Evolutionary conservation across 2,888 invertebrate genomes (phyloP), one percentile per base, ranked within the genome.

Genomic region (Linnaemya tessellans): DNA sequence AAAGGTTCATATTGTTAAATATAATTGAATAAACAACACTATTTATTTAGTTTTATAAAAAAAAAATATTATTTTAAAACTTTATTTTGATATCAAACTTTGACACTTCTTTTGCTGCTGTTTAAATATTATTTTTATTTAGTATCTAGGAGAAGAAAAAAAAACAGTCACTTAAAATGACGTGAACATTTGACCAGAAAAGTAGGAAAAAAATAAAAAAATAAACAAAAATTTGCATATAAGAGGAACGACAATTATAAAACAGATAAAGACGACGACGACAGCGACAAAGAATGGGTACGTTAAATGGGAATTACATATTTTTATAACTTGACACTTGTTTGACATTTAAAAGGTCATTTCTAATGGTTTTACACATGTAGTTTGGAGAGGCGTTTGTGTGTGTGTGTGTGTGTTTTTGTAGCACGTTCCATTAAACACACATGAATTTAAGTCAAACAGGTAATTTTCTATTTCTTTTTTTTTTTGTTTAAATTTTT

Each of bases 311-410:
- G 71, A 77, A 80, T 67, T 49, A 49, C 18, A n/a, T 79, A 38
- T 67, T 73, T 71, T 73, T 71, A 85, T 82, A 85, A 82, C 51
- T 71, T 85, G 85, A 85, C 82, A 85, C 79, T 82, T 82, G 79
- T 71, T 79, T 85, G 85, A 82, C 82, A 58, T 85, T 75, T 75
- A 51, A 85, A 85, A 85, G 82, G 82, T 85, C 85, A 85, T 46
- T 71, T 41, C 74, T 74, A 79, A 65, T 82, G 78, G 67, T 43
- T 73, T 65, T 65, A 65, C 65, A 46, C 46, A 46, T 65, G 51
- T 67, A 67, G 30, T 43, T 30, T 5, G 30, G 5, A 30, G 30
- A 30, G 30, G 5, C 30, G 5, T 30, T 30, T 30, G 30, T 30
- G 30, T 30, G 30, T 3, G 30, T 30, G 30, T 43, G n/a, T 22